Evolutionary conservation across 2,888 invertebrate genomes (phyloP), one percentile per base, ranked within the genome.

Genomic region (Euzophera pinguis): DNA sequence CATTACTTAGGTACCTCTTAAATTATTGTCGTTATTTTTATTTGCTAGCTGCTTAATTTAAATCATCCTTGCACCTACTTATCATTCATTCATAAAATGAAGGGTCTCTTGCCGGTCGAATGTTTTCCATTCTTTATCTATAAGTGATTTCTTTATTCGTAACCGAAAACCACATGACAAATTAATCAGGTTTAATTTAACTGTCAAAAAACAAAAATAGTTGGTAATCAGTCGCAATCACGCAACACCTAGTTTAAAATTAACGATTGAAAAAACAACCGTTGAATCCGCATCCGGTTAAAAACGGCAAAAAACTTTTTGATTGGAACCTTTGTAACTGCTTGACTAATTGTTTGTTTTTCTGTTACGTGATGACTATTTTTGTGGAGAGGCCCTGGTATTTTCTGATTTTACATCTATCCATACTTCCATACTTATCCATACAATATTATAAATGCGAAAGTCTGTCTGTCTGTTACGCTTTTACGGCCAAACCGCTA

Each of bases 251-350:
- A 13, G 16, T 32, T 45, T 45, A 9, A 45, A 45, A 45, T 45
- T 32, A 45, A 45, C 32, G 9, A 14, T n/a, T 14, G 32, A 9
- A 45, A 45, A 45, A 45, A 45, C 43, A 29, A 29, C 45, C 45
- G 45, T 45, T 14, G 32, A 45, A 45, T 32, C 45, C 29, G 32
- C 32, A 16, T 45, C 45, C 45, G 45, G 45, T 10, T 45, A 10
- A 8, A 12, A 32, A 32, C 6, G 10, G 6, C 12, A 45, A 45
- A 45, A 42, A 45, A 32, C 1, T 3, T 32, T 34, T 32, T 39
- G 16, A 45, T 45, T 45, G 32, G 45, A 27, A 5, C 45, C 32
- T 10, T 32, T 32, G 45, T 32, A 12, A 13, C 32, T 45, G 32
- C 13, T 8, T 32, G 32, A 13, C 32, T 39, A 34, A 32, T 45